These are phyloP conservation scores for Sula dactylatra DNA, from an alignment of 2,113 vertebrate species.

Conservation along the genomic window DNA sequence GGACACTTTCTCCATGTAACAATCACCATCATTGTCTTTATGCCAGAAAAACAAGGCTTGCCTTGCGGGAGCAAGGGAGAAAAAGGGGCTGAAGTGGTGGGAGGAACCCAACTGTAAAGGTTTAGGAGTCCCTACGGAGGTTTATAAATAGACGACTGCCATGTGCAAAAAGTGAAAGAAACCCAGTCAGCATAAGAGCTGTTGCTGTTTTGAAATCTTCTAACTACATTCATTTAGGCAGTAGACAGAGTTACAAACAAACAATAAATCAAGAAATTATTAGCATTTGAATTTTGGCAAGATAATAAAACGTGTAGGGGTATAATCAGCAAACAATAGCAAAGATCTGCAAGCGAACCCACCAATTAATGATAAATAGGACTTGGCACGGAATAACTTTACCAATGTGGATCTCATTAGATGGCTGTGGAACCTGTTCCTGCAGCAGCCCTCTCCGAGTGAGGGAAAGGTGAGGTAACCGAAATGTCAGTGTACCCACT, in stretches of 20 bases:
- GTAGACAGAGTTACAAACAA: slow-evolving; percentile 68
- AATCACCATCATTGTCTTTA: slow-evolving; percentile 25
- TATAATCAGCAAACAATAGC: slow-evolving; percentile 74
- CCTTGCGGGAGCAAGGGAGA: slow-evolving; percentile 4
- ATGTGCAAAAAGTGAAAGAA: slow-evolving; percentile 59
- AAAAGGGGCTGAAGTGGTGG: slow-evolving; percentile 34
- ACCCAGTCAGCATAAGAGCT: slow-evolving; percentile 42
- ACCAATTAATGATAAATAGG: slow-evolving; percentile 74
- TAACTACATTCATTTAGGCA: slow-evolving; percentile 36
- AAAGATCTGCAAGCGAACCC: slow-evolving; percentile 68
- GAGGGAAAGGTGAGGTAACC: slow-evolving; percentile 73
- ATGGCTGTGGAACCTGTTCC: slow-evolving; percentile 68
- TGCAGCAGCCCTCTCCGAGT: slow-evolving; percentile 54
- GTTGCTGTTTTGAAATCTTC: slow-evolving; percentile 61
- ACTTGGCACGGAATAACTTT: slow-evolving; percentile 56
- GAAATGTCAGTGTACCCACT: slow-evolving; percentile 52
- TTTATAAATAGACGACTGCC: slow-evolving; percentile 57
- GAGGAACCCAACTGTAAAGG: slow-evolving; percentile 41
- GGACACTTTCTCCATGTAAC: slow-evolving; percentile 11
- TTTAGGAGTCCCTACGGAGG: slow-evolving; percentile 48
- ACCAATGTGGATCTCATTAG: slow-evolving; percentile 79
- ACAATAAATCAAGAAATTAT: slow-evolving; percentile 74
- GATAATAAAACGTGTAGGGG: slow-evolving; percentile 67
- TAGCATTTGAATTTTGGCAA: slow-evolving; percentile 73
- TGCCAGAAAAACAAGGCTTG: slow-evolving; percentile 31